phyloP scores from a whole-genome alignment of 2,113 vertebrate genomes.

The Myiagra hebetior region DNA sequence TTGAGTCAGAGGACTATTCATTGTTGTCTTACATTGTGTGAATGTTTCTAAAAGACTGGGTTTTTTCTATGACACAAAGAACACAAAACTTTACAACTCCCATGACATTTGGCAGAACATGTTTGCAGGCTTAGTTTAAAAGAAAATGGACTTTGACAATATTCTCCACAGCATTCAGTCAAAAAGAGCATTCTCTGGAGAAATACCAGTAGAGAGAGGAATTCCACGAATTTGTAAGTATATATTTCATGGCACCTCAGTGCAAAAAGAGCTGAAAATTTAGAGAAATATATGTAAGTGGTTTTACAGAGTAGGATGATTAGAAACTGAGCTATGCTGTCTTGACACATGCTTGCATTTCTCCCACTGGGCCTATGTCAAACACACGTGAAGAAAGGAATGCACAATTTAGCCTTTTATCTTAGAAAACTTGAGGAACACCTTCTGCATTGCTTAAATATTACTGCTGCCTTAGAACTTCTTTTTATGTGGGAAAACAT shows the following conservation, averaged over 20 bases:
- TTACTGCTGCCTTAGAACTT: background rate
- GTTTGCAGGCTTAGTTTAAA: background rate
- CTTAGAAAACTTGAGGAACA: background rate
- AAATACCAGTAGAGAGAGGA: background rate
- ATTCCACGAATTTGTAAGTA: background rate
- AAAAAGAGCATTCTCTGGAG: background rate
- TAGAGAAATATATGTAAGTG: background rate
- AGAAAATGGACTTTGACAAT: background rate
- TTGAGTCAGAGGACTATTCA: background rate
- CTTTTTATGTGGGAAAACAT: background rate
- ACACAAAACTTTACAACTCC: background rate
- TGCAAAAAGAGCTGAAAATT: background rate
- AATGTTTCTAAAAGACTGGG: background rate
- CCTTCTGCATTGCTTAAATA: background rate
- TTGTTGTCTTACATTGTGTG: fast-evolving
- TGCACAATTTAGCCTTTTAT: background rate
- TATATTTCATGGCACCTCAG: background rate
- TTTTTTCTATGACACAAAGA: background rate
- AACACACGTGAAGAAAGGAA: background rate
- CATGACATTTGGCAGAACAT: background rate
- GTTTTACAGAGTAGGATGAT: background rate
- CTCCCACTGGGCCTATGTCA: background rate
- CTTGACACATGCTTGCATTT: background rate
- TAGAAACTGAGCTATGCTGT: background rate
- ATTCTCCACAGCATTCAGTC: background rate